These are phyloP conservation scores for Lamprotornis superbus DNA, from an alignment of 2,113 vertebrate genomes.

Conservation along the genomic window DNA sequence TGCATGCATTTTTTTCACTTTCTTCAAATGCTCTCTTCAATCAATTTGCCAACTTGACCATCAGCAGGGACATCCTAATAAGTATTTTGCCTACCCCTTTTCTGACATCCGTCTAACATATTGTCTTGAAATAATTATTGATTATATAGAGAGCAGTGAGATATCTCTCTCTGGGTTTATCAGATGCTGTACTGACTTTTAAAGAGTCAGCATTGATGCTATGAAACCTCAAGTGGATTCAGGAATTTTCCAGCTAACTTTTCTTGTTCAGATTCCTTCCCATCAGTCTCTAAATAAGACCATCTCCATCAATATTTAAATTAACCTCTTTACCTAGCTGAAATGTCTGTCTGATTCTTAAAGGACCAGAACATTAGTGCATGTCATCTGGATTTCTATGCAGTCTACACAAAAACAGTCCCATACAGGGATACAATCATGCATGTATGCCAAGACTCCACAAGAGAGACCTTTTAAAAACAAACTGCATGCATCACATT, in stretches of 20 bases:
- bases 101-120: background rate
- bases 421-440: background rate
- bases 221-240: slow-evolving; percentile 36
- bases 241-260: background rate
- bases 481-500: background rate
- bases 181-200: slow-evolving; percentile 13
- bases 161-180: background rate
- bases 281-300: background rate
- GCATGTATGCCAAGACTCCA: background rate
- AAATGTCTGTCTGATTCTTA: background rate
- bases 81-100: background rate
- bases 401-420: background rate
- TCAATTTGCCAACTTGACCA: background rate
- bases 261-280: background rate
- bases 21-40: background rate
- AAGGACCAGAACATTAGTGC: background rate
- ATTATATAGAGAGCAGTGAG: background rate
- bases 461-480: background rate
- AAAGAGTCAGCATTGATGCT: background rate
- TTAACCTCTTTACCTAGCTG: background rate
- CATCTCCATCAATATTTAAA: slow-evolving; percentile 8
- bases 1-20: background rate
- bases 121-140: slow-evolving; percentile 9
- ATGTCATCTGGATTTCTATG: background rate
- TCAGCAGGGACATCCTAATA: background rate